A percentile compares a stretch with the other conserved stretches of the same genome.
These are phyloP conservation scores for Alectoris magna DNA, from an alignment of 2,797 vertebrate species.

Conservation along the genomic window DNA sequence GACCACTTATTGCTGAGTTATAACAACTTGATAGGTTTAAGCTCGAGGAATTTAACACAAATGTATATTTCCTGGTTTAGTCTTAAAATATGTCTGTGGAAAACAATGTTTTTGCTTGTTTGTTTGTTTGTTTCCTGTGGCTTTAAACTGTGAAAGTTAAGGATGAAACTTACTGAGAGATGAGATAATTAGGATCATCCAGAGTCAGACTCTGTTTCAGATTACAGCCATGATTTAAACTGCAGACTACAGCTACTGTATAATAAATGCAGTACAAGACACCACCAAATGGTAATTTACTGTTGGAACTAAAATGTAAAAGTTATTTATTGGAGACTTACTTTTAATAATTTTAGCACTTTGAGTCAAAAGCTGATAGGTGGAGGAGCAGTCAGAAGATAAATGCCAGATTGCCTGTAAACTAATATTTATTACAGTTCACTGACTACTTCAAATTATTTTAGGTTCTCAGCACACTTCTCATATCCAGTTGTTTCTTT, in stretches of 20 bases:
- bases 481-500: conserved; percentile 31
- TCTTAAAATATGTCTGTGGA: neutral
- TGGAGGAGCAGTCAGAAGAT: neutral
- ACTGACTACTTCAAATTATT: conserved; percentile 24
- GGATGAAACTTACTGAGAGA: neutral
- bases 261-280: conserved; percentile 15
- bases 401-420: conserved; percentile 32
- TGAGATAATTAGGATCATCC: neutral
- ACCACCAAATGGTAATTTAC: neutral
- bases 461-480: conserved; percentile 21
- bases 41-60: neutral
- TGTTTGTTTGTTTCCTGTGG: neutral
- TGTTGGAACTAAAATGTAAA: neutral
- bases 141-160: neutral
- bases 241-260: neutral
- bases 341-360: conserved; percentile 16
- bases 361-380: conserved; percentile 25
- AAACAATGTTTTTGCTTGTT: neutral
- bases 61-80: neutral
- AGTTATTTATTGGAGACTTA: neutral
- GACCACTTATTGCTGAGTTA: neutral
- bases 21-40: neutral
- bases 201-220: neutral
- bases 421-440: conserved; percentile 43
- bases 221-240: neutral